phyloP scores from a whole-genome alignment of 2,797 vertebrate species.

The Myotis daubentonii region DNA sequence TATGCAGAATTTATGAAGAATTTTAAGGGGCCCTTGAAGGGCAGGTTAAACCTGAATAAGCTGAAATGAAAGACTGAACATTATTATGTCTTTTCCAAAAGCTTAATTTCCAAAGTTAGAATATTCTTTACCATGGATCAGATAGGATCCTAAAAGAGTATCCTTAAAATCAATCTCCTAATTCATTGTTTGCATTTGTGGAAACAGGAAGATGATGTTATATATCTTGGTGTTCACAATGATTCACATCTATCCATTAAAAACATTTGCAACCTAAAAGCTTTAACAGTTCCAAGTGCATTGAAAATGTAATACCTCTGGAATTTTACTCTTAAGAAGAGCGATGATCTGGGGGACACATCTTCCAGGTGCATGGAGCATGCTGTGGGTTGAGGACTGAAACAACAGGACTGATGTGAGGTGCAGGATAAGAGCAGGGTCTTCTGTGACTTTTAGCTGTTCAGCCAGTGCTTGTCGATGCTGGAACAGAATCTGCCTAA shows the following conservation, averaged over 20 bases:
- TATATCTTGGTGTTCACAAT: background rate
- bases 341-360: constrained; percentile 95
- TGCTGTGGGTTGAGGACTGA: constrained; percentile 92
- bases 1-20: background rate
- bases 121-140: background rate
- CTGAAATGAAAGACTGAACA: constrained; percentile 17
- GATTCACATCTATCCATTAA: background rate
- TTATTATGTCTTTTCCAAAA: background rate
- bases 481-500: constrained; percentile 90
- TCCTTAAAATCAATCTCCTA: background rate
- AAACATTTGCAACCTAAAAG: constrained; percentile 27
- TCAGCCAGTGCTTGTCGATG: constrained; percentile 95
- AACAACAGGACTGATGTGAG: constrained; percentile 94
- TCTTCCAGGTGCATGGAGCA: constrained; percentile 97
- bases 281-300: background rate
- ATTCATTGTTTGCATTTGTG: constrained; percentile 14
- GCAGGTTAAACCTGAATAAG: background rate
- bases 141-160: background rate
- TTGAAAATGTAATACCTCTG: constrained; percentile 86
- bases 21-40: background rate
- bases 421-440: constrained; percentile 94
- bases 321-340: constrained; percentile 90
- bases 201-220: background rate
- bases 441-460: constrained; percentile 93
- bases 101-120: constrained; percentile 34